These are phyloP conservation scores for Halichoerus grypus DNA, from an alignment of 2,113 vertebrate species.

Conservation along the genomic window DNA sequence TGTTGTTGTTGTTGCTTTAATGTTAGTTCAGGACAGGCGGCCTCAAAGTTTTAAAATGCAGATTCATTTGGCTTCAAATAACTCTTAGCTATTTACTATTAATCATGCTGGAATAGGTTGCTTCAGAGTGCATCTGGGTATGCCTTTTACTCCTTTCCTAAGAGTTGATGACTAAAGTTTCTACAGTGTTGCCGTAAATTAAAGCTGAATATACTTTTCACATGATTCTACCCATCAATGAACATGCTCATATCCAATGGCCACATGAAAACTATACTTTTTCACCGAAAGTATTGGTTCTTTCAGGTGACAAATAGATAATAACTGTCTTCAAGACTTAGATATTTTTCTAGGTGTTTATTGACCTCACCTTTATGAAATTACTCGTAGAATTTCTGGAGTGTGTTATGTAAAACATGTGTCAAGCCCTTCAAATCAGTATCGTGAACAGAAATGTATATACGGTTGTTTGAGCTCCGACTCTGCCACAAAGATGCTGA, in stretches of 20 bases:
- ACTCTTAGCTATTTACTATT: not conserved
- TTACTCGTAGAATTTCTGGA: not conserved
- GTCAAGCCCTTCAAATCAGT: not conserved
- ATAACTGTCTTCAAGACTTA: not conserved
- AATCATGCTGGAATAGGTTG: not conserved
- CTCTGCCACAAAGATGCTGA: not conserved
- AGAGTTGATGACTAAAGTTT: not conserved
- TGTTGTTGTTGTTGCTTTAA: not conserved
- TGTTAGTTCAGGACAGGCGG: not conserved
- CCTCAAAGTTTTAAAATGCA: constrained; percentile 48
- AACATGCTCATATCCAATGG: not conserved
- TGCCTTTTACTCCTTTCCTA: not conserved
- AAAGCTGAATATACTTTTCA: constrained; percentile 1
- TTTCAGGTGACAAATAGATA: not conserved
- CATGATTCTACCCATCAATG: not conserved
- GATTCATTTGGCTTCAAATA: not conserved
- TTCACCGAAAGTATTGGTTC: not conserved
- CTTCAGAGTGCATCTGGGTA: not conserved
- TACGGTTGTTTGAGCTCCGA: not conserved
- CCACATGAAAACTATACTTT: not conserved
- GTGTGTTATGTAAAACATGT: not conserved
- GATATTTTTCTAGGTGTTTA: not conserved
- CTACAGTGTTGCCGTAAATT: not conserved
- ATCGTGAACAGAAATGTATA: not conserved
- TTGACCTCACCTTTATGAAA: not conserved